Conservation (phyloP, 2,888 invertebrate species). For the Harpagoxenus sublaevis region DNA sequence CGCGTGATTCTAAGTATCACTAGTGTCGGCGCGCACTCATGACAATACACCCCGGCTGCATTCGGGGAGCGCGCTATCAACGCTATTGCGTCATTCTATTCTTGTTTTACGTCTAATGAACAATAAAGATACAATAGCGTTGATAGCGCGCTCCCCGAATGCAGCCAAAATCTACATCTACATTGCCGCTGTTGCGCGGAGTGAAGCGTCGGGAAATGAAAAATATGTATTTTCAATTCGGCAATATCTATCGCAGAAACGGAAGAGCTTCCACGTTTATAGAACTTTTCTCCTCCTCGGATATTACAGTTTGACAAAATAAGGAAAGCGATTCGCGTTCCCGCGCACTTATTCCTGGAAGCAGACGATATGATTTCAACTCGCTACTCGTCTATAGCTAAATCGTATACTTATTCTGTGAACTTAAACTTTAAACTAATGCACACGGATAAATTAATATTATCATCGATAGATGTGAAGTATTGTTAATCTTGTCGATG, state of each 20-base stretch:
- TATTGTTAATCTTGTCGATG: neutral
- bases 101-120: too few relatives aligned
- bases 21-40: neutral
- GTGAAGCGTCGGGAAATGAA: neutral
- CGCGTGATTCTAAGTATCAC: conserved; percentile 49
- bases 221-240: conserved; percentile 42
- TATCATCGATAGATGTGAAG: neutral
- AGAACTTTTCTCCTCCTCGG: neutral
- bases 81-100: too few relatives aligned
- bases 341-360: neutral
- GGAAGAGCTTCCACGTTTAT: conserved; percentile 13
- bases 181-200: neutral
- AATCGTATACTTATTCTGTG: neutral
- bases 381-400: neutral
- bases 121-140: too few relatives aligned
- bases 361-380: neutral
- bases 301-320: conserved; percentile 6
- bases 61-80: too few relatives aligned
- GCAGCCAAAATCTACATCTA: neutral
- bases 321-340: conserved; percentile 10
- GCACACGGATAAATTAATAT: neutral
- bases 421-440: neutral
- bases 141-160: too few relatives aligned
- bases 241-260: conserved; percentile 15
- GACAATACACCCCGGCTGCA: conserved; percentile 7